Conservation (phyloP, 2,888 invertebrate genomes). For the Lasioglossum vierecki region DNA sequence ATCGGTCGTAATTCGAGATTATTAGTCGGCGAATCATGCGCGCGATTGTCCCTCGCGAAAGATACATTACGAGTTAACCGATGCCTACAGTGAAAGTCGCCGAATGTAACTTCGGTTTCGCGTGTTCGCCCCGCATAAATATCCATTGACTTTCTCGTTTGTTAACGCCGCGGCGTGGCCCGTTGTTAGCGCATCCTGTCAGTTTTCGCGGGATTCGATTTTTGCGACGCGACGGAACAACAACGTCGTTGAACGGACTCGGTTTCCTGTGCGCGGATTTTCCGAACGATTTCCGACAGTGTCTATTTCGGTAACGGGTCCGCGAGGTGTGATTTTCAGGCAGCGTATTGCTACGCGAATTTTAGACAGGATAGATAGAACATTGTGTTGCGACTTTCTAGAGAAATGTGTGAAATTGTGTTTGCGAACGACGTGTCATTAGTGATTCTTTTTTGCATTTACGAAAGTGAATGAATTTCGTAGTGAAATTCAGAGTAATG, state of each 20-base stretch:
- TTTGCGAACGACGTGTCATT: not conserved
- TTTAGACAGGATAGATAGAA: not conserved
- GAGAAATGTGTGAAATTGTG: not conserved
- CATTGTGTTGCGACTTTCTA: not conserved
- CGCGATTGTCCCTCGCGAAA: constrained; percentile 17
- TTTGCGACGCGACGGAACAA: not conserved
- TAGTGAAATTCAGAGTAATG: no score
- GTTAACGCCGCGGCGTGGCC: constrained; percentile 27
- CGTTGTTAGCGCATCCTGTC: constrained; percentile 45
- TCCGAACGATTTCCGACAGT: not conserved
- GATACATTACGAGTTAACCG: constrained; percentile 17
- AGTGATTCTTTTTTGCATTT: no score
- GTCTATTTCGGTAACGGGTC: not conserved
- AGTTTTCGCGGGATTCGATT: constrained; percentile 29
- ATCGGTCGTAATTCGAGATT: constrained; percentile 16
- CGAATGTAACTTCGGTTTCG: constrained; percentile 50
- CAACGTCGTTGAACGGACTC: not conserved
- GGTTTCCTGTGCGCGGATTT: not conserved
- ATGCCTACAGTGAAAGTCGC: constrained; percentile 48
- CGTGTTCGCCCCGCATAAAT: constrained; percentile 53
- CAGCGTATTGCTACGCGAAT: not conserved
- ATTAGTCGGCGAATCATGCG: not conserved
- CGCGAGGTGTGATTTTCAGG: not conserved
- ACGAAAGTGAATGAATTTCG: no score
- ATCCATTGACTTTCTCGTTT: constrained; percentile 52